phyloP scores from a whole-genome alignment of 1,140 invertebrate species.

The Holotrichia oblita region DNA sequence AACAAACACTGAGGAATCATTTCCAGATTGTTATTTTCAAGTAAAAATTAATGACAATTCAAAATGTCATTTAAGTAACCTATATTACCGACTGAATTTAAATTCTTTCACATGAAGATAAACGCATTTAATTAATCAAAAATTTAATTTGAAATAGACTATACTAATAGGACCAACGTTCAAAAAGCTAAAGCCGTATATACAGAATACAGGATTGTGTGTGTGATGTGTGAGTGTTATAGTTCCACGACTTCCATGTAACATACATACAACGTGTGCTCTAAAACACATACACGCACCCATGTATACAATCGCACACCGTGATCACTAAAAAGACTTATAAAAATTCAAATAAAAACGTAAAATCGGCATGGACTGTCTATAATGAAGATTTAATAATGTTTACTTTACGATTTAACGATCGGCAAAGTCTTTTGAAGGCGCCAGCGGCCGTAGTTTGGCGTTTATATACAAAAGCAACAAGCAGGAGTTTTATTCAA shows the following conservation, averaged over 20 bases:
- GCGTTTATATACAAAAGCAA: conserved; percentile 34
- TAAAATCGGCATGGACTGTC: conserved; percentile 28
- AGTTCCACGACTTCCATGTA: too few relatives aligned
- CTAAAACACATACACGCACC: background rate
- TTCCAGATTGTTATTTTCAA: too few relatives aligned
- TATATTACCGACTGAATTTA: too few relatives aligned
- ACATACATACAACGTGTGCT: too few relatives aligned
- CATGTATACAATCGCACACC: conserved; percentile 9
- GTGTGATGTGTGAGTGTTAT: background rate
- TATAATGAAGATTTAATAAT: conserved; percentile 37
- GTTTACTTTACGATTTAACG: conserved; percentile 28
- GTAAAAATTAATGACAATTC: too few relatives aligned
- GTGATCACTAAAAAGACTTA: conserved; percentile 31
- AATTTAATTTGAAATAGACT: too few relatives aligned
- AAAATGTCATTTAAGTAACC: too few relatives aligned
- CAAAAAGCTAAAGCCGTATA: background rate
- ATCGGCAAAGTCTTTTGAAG: conserved; percentile 34
- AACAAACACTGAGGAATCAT: too few relatives aligned
- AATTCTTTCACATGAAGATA: too few relatives aligned
- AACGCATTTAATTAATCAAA: too few relatives aligned
- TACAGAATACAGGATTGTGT: background rate
- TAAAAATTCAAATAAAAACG: conserved; percentile 33
- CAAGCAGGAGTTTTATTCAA: conserved; percentile 35
- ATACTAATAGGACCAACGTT: background rate
- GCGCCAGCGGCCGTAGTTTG: conserved; percentile 35